Evolutionary conservation across 1,140 invertebrate genomes (phyloP).

Genomic region (Phymastichus coffea): DNA sequence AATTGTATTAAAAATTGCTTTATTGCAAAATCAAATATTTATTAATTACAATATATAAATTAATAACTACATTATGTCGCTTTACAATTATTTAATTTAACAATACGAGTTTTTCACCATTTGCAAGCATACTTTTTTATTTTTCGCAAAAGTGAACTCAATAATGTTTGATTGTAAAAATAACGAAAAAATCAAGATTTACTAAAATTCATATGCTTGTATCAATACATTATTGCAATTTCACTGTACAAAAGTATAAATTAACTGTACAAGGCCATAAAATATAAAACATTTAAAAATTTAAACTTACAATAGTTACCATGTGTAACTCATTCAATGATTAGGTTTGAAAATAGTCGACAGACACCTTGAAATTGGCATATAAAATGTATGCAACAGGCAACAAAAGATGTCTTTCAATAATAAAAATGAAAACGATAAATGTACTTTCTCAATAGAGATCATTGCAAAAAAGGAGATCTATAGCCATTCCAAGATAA

Average conservation of each 20-base stretch:
- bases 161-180: constrained; percentile 15
- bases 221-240: constrained; percentile 12
- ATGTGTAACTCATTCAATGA: constrained; percentile 2
- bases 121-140: no score
- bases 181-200: background rate
- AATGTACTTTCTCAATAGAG: constrained; percentile 18
- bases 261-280: constrained; percentile 23
- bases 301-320: constrained; percentile 20
- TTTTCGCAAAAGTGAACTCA: background rate
- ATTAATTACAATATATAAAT: constrained; percentile 27
- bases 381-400: constrained; percentile 22
- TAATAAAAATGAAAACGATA: constrained; percentile 17
- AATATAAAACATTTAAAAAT: constrained; percentile 29
- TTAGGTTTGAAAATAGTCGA: constrained; percentile 13
- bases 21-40: constrained; percentile 36
- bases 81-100: constrained; percentile 26
- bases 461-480: constrained; percentile 9
- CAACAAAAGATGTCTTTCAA: constrained; percentile 21
- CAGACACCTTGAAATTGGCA: constrained; percentile 7
- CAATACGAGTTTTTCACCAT: constrained; percentile 14
- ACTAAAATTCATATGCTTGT: background rate
- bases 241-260: constrained; percentile 11
- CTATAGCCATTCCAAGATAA: constrained; percentile 9
- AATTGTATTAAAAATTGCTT: constrained; percentile 10
- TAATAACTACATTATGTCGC: constrained; percentile 20